phyloP scores from a whole-genome alignment of 2,797 vertebrate genomes.

The Etheostoma nigrum region DNA sequence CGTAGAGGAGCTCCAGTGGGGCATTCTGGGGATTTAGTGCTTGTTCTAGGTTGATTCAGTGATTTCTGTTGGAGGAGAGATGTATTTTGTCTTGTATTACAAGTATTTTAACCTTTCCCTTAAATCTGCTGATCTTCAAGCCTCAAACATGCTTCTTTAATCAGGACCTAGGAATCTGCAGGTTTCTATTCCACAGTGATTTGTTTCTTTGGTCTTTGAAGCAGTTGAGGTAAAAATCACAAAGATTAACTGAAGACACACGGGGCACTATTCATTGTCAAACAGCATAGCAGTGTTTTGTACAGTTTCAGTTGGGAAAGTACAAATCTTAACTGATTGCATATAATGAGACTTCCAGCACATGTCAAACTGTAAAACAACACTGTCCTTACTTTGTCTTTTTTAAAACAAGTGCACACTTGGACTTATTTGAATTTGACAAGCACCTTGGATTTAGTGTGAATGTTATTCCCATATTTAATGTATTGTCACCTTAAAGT shows the following conservation, averaged over 20 bases:
- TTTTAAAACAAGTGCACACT: slow-evolving; percentile 1
- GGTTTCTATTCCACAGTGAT: neutral
- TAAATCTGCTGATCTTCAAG: neutral
- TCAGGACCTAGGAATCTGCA: neutral
- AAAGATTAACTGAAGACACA: neutral
- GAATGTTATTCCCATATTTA: neutral
- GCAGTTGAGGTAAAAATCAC: neutral
- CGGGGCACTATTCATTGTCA: slow-evolving; percentile 18
- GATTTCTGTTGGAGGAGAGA: neutral
- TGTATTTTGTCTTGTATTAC: neutral
- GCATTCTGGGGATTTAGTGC: neutral
- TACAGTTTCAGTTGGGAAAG: neutral
- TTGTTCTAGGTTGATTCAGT: neutral
- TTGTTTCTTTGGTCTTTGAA: neutral
- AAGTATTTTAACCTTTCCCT: neutral
- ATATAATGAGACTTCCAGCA: slow-evolving; percentile 7
- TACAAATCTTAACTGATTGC: neutral
- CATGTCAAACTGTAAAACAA: neutral
- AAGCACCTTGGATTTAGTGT: slow-evolving; percentile 19
- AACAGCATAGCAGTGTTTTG: neutral
- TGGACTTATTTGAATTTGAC: neutral
- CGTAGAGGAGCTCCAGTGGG: neutral
- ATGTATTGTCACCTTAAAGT: slow-evolving; percentile 28
- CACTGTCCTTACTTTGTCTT: neutral
- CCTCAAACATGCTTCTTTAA: neutral